phyloP scores from a whole-genome alignment of 2,797 vertebrate species.

The Muscicapa striata region DNA sequence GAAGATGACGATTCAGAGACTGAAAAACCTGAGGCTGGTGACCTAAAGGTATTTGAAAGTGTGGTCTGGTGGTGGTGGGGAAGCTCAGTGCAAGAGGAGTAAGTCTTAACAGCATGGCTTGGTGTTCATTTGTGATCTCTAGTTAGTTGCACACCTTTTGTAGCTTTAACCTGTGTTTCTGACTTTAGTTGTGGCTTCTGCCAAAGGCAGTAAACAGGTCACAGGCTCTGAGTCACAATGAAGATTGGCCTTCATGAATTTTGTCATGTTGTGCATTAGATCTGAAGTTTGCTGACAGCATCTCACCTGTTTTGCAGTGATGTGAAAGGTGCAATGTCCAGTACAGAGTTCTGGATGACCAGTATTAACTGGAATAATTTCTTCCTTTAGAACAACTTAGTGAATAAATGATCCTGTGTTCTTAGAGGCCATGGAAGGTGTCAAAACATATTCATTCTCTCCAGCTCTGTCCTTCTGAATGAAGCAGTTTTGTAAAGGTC shows the following conservation, averaged over 20 bases:
- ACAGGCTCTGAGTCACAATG: not conserved
- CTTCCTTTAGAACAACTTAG: not conserved
- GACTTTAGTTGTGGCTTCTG: not conserved
- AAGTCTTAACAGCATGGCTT: constrained; percentile 55
- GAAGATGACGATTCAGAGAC: constrained; percentile 96
- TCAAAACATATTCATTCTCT: not conserved
- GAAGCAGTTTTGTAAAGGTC: not conserved
- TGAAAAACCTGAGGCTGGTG: constrained; percentile 91
- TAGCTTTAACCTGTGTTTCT: not conserved
- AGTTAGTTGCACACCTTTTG: constrained; percentile 7
- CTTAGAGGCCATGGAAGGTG: not conserved
- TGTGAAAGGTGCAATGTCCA: not conserved
- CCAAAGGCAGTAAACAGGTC: not conserved
- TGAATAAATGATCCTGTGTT: not conserved
- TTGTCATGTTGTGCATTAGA: not conserved
- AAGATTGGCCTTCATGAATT: not conserved
- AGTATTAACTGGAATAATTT: not conserved
- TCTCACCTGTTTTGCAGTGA: not conserved
- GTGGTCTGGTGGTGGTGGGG: constrained; percentile 66
- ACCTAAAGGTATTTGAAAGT: constrained; percentile 92
- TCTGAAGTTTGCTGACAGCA: not conserved
- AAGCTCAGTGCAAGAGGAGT: constrained; percentile 59
- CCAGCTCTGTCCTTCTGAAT: not conserved
- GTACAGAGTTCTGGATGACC: not conserved
- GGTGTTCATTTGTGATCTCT: not conserved